Evolutionary conservation across 2,888 invertebrate genomes (phyloP).

Genomic region (Theretra japonica): DNA sequence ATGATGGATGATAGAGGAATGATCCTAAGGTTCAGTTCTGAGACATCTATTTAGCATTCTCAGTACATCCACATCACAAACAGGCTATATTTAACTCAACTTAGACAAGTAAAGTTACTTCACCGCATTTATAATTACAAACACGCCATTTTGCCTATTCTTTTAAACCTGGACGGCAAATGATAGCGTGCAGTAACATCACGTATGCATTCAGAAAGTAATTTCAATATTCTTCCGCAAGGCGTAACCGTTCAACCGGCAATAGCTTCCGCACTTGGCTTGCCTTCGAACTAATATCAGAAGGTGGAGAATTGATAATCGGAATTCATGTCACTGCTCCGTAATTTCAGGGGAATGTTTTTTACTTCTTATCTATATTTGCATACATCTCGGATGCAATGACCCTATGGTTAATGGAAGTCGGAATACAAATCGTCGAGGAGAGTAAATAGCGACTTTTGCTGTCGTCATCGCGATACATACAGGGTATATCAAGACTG

Average conservation of each 20-base stretch:
- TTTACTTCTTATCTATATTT: neutral
- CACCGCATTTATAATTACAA: neutral
- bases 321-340: conserved; percentile 8
- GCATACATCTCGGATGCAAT: neutral
- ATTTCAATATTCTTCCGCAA: conserved; percentile 25
- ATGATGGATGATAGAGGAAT: no score
- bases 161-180: neutral
- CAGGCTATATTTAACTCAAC: no score
- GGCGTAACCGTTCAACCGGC: conserved; percentile 17
- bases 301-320: conserved; percentile 23
- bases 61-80: no score
- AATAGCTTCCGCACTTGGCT: conserved; percentile 25
- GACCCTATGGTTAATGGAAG: no score
- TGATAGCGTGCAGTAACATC: neutral
- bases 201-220: conserved; percentile 18
- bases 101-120: no score
- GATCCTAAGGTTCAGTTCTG: no score
- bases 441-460: no score
- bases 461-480: no score
- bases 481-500: no score
- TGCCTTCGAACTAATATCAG: conserved; percentile 25
- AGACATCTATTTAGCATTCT: no score
- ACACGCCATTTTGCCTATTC: neutral
- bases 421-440: no score
- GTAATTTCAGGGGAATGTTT: neutral